A percentile compares a stretch with the other conserved stretches of the same genome.
phyloP scores from a whole-genome alignment of 2,797 vertebrate genomes.

The Artibeus lituratus region DNA sequence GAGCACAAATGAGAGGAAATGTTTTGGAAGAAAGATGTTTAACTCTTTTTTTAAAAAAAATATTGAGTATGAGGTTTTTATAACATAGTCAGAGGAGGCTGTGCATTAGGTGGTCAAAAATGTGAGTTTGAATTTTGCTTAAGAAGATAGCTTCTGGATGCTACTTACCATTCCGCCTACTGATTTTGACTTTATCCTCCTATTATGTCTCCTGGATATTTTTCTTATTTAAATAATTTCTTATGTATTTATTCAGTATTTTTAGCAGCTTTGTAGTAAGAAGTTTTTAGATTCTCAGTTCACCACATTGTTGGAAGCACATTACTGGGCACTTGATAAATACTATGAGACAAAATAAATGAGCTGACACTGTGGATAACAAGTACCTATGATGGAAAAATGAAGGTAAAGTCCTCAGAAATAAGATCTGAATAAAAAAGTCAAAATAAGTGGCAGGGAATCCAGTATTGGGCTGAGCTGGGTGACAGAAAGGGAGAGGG shows the following conservation, averaged over 20 bases:
- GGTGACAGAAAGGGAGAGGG: not conserved
- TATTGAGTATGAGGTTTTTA: not conserved
- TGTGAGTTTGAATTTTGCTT: not conserved
- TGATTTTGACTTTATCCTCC: not conserved
- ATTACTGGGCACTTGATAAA: not conserved
- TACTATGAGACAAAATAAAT: not conserved
- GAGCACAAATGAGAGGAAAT: not conserved
- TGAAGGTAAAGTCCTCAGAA: not conserved
- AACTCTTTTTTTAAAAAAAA: not conserved
- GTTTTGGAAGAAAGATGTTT: not conserved
- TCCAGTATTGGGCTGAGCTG: rapidly evolving
- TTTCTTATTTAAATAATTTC: not conserved
- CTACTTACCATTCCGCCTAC: not conserved
- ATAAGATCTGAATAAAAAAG: not conserved
- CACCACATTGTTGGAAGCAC: not conserved
- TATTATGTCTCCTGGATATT: not conserved
- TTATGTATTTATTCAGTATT: not conserved
- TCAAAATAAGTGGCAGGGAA: not conserved
- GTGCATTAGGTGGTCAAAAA: not conserved
- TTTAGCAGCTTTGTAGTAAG: not conserved
- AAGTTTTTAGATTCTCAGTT: not conserved
- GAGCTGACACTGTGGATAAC: not conserved
- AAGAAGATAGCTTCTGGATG: not conserved
- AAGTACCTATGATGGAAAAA: not conserved
- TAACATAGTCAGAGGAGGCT: not conserved